phyloP scores from a whole-genome alignment of 1,140 invertebrate species.

The Orchesella cincta region DNA sequence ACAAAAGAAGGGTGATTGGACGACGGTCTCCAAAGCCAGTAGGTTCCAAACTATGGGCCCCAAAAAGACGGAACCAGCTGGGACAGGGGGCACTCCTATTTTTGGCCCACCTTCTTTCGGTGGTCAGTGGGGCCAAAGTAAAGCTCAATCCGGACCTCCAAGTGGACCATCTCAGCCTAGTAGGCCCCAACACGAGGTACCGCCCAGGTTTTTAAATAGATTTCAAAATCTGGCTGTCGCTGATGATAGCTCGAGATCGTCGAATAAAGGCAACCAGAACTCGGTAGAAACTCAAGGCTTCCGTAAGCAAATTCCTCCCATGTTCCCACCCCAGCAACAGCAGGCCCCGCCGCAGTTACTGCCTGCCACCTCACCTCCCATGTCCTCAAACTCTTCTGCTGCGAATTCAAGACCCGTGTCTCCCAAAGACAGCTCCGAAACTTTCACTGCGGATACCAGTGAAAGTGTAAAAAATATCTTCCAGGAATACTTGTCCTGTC shows the following conservation, averaged over 20 bases:
- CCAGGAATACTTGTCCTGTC: slow-evolving; percentile 38
- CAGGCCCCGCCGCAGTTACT: slow-evolving; percentile 5
- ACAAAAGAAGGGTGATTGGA: slow-evolving; percentile 44
- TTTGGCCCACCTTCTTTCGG: neutral
- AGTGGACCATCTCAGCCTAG: neutral
- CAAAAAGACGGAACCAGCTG: slow-evolving; percentile 33
- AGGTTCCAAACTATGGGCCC: slow-evolving; percentile 31
- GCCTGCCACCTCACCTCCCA: slow-evolving; percentile 30
- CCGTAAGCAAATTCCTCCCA: slow-evolving; percentile 22
- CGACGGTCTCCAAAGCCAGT: slow-evolving; percentile 43
- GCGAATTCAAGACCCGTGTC: slow-evolving; percentile 28
- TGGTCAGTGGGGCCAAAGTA: neutral
- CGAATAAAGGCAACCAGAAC: slow-evolving; percentile 1
- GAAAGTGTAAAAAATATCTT: slow-evolving; percentile 50
- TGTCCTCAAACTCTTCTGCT: slow-evolving; percentile 25
- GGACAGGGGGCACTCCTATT: neutral
- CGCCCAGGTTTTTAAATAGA: slow-evolving; percentile 19
- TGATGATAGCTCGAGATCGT: neutral
- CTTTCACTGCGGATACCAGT: slow-evolving; percentile 31
- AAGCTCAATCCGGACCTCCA: neutral
- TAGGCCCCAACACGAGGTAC: no score
- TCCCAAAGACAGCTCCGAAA: slow-evolving; percentile 33
- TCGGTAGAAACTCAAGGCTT: neutral
- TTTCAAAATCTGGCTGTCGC: neutral
- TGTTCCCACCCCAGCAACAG: slow-evolving; percentile 7